These are phyloP conservation scores for Leptinotarsa peninsularis DNA, from an alignment of 2,888 invertebrate genomes.

Conservation along the genomic window DNA sequence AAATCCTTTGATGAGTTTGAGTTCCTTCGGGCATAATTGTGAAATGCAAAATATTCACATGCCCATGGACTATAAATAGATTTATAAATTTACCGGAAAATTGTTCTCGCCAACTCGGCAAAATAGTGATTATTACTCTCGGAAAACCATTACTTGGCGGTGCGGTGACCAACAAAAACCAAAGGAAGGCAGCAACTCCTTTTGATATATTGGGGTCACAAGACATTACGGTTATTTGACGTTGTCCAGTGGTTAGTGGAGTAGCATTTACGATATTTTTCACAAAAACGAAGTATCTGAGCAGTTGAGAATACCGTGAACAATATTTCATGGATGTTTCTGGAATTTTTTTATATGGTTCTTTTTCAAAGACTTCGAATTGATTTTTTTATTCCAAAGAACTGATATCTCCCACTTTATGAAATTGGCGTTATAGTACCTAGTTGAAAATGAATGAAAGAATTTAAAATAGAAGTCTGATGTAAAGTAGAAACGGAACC, in stretches of 20 bases:
- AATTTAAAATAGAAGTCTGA: too few species aligned
- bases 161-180: constrained; percentile 9
- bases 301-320: background rate
- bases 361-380: too few species aligned
- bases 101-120: constrained; percentile 8
- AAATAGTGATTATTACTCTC: constrained; percentile 7
- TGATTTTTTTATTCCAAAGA: too few species aligned
- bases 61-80: background rate
- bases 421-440: too few species aligned
- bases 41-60: background rate
- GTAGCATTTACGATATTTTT: background rate
- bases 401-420: too few species aligned
- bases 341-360: too few species aligned
- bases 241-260: background rate
- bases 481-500: too few species aligned
- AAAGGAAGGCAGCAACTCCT: background rate
- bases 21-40: too few species aligned
- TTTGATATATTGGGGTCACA: constrained; percentile 3
- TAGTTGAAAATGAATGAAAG: too few species aligned
- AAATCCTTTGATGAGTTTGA: too few species aligned
- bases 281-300: background rate
- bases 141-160: constrained; percentile 5
- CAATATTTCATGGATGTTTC: background rate
- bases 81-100: background rate
- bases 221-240: background rate